Base-by-base conservation (phyloP, 1,140 invertebrate species). In the Brachionus koreanus region DNA sequence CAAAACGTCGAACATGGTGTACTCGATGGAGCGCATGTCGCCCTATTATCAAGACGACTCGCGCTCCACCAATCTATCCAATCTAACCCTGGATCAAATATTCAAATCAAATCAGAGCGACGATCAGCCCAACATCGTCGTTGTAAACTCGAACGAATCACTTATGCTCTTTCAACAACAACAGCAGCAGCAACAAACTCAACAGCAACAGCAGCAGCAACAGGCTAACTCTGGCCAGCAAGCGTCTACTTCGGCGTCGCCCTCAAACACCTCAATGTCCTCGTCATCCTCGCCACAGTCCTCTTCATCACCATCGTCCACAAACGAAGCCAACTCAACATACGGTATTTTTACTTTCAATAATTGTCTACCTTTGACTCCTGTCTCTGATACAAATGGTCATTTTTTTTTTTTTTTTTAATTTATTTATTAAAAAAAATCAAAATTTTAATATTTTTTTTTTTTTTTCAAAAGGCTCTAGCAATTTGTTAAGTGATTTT, bases 211-310 rank as follows among this genome's bases (percentile, higher is more conserved):
- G n/a, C 65, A 35, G 37, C 65, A 65, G 33, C 61, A 69, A n/a
- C 65, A 74, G 33, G n/a, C 39, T 3, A 42, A 74, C 16, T 23
- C 39, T 10, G 16, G 25, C 19, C 37, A 43, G 43, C 69, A 74
- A 9, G 19, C n/a, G 23, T 3, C 37, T 5, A 46, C 39, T 39
- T 74, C 69, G 23, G 16, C 69, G 3, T 74, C 69, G 19, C 69
- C 69, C 19, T 74, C 69, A 9, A 74, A 19, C 25, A 46, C 69
- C 16, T 74, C 69, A 6, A 74, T 74, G 39, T 46, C 39, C 9
- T 46, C 69, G 16, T 74, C 69, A 19, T 74, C 69, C 39, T 74
- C 69, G 42, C 69, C 69, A 10, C 69, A 74, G 43, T 74, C 69
- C 16, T 74, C 69, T 25, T 74, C 69, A 12, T 46, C 69, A 12